These are phyloP conservation scores for Nephrotoma flavescens DNA, from an alignment of 2,888 invertebrate genomes.

Conservation along the genomic window DNA sequence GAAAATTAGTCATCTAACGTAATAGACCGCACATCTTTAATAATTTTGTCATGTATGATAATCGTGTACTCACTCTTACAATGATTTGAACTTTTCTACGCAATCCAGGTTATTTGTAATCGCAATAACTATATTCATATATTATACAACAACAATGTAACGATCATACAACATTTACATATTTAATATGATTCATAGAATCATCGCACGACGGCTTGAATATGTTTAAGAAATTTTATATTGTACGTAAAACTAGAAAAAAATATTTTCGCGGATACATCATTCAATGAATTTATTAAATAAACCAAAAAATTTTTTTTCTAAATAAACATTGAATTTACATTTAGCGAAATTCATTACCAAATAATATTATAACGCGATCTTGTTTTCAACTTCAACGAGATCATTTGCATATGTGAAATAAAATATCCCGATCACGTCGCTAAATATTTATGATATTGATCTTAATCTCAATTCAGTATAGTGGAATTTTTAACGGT, in stretches of 20 bases:
- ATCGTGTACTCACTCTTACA: background rate
- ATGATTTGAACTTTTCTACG: background rate
- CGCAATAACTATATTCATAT: background rate
- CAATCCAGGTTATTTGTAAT: background rate
- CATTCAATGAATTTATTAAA: background rate
- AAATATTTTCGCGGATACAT: background rate
- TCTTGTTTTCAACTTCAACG: background rate
- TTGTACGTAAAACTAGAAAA: background rate
- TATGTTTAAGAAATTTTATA: background rate
- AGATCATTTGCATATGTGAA: background rate
- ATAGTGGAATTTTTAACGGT: background rate
- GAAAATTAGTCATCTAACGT: background rate
- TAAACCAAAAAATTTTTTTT: background rate
- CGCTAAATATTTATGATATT: background rate
- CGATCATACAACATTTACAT: background rate
- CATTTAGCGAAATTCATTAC: background rate
- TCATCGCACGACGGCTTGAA: background rate
- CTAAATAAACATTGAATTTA: background rate
- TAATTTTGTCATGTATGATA: background rate
- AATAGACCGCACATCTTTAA: background rate
- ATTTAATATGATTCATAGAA: background rate
- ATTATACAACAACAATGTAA: background rate
- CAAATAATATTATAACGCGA: background rate
- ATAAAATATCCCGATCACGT: background rate
- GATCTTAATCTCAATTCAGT: background rate